Conservation (phyloP, 2,888 invertebrate genomes). For the Melieria omissa region DNA sequence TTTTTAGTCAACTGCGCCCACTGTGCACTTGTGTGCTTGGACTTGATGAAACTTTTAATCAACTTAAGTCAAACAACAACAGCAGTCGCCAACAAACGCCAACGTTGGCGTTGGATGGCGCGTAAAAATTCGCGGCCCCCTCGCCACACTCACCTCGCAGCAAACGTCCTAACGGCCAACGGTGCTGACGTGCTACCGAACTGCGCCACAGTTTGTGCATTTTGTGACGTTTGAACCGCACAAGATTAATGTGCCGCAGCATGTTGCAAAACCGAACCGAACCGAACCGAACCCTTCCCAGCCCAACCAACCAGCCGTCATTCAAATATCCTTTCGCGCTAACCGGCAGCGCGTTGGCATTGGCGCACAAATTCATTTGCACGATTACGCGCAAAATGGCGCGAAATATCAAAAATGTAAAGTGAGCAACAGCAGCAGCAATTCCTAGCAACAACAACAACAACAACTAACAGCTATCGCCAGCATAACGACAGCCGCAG, state of each 20-base stretch:
- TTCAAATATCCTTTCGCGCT: not conserved
- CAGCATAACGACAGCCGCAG: not conserved
- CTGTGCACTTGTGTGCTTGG: not conserved
- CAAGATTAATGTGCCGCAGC: constrained; percentile 34
- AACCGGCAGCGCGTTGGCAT: too few species aligned
- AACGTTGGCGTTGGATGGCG: constrained; percentile 16
- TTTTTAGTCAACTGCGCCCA: too few species aligned
- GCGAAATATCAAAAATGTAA: constrained; percentile 26
- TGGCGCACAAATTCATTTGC: not conserved
- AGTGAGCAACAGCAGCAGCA: constrained; percentile 21
- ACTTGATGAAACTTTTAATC: constrained; percentile 32
- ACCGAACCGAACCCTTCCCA: not conserved
- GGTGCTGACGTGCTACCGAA: too few species aligned
- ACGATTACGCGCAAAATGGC: constrained; percentile 26
- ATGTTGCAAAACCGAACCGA: constrained; percentile 25
- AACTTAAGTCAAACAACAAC: constrained; percentile 24
- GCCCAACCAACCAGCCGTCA: not conserved
- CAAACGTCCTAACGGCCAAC: too few species aligned
- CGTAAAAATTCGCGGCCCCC: constrained; percentile 24
- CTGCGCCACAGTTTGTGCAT: not conserved
- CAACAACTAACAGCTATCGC: not conserved
- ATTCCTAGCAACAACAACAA: constrained; percentile 9
- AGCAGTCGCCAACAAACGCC: not conserved
- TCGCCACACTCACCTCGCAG: too few species aligned
- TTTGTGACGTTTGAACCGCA: constrained; percentile 34